A percentile compares a stretch with the other conserved stretches of the same genome.
Conservation (phyloP, 23 tunicate species). For the Halocynthia aurantium region DNA sequence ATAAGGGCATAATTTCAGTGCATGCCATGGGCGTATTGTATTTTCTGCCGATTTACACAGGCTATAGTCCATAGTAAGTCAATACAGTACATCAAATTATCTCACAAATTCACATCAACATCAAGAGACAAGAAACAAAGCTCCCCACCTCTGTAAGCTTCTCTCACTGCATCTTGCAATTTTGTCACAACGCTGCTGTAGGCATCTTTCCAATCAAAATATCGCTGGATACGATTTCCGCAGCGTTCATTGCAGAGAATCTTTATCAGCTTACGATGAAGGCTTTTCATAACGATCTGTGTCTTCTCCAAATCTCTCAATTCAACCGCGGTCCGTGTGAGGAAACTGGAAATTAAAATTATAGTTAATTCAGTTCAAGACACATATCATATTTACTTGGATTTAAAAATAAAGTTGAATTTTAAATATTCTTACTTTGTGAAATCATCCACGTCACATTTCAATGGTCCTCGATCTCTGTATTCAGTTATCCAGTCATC, state of each 20-base stretch:
- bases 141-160: conserved; percentile 11
- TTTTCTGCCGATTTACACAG: too few species aligned
- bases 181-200: not conserved
- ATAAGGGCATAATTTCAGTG: too few species aligned
- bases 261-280: not conserved
- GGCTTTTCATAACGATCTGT: conserved; percentile 8
- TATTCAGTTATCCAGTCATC: conserved; percentile 17
- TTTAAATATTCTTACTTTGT: conserved; percentile 3
- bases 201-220: not conserved
- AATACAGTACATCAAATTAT: too few species aligned
- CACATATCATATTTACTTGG: not conserved
- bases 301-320: conserved; percentile 18
- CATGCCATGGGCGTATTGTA: too few species aligned
- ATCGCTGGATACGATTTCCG: too few species aligned
- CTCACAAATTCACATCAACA: not conserved
- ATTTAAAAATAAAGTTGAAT: not conserved
- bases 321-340: not conserved
- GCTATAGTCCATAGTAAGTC: too few species aligned
- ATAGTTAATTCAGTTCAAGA: not conserved
- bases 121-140: not conserved
- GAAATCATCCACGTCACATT: conserved; percentile 27
- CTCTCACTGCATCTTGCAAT: conserved; percentile 2
- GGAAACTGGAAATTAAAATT: not conserved
- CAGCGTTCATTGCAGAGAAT: not conserved
- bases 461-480: conserved; percentile 5